Evolutionary conservation across 2,888 invertebrate species (phyloP).

Genomic region (Brachypalpus laphriformis): DNA sequence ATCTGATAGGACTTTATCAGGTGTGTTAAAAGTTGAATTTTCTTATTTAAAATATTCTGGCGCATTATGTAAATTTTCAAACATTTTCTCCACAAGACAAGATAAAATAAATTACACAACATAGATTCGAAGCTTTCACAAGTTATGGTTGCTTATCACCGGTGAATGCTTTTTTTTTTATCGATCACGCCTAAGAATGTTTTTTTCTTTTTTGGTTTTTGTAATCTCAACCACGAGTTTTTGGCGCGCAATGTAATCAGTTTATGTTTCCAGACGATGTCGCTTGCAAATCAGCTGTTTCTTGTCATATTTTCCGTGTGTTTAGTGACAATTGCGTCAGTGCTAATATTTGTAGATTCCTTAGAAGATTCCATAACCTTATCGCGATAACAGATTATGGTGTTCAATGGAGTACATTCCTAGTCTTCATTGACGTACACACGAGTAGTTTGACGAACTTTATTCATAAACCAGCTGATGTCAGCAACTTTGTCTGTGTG

Average conservation of each 20-base stretch:
- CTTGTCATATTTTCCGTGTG: too few species aligned
- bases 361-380: too few species aligned
- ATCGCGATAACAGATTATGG: too few species aligned
- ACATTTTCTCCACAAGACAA: neutral
- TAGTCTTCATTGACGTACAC: too few species aligned
- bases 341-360: neutral
- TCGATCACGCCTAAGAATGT: too few species aligned
- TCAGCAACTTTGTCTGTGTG: too few species aligned
- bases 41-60: neutral
- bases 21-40: neutral
- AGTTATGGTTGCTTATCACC: neutral
- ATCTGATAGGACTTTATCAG: neutral
- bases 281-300: neutral
- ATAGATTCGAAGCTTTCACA: neutral
- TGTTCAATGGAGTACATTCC: too few species aligned
- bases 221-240: neutral
- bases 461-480: too few species aligned
- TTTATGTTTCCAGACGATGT: neutral
- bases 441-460: too few species aligned
- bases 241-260: neutral
- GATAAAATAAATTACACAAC: neutral
- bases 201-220: too few species aligned
- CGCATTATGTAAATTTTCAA: conserved; percentile 9
- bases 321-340: neutral
- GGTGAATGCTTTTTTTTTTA: neutral